These are phyloP conservation scores for Heteromormyrus szaboi DNA, from an alignment of 2,797 vertebrate genomes.

Conservation along the genomic window DNA sequence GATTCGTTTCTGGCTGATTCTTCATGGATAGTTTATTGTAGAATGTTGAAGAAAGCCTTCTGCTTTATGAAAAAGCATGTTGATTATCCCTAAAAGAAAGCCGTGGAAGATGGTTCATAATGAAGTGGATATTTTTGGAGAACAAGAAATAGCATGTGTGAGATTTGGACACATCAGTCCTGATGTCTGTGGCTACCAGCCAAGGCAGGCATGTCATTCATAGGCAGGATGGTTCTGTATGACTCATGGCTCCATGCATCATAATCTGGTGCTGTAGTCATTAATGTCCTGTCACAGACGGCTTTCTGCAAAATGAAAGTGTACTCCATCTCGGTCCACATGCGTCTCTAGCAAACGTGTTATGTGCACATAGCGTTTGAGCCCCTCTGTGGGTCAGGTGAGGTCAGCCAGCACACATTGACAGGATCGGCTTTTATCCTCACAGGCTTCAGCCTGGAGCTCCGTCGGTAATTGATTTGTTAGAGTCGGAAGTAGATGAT, in stretches of 20 bases:
- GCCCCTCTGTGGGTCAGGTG: background rate
- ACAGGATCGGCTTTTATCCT: background rate
- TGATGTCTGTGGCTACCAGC: background rate
- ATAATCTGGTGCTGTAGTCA: constrained; percentile 9
- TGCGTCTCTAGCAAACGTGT: background rate
- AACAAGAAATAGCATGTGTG: background rate
- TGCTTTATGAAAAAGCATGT: background rate
- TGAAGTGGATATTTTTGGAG: background rate
- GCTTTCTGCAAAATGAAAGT: constrained; percentile 12
- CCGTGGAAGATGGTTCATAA: background rate
- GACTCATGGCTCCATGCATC: background rate
- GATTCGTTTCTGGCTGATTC: background rate
- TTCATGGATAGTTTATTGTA: background rate
- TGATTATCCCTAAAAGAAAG: background rate
- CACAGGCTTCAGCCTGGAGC: background rate
- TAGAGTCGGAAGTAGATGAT: background rate
- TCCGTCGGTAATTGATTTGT: background rate
- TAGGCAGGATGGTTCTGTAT: background rate
- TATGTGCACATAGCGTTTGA: background rate
- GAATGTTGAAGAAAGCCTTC: background rate
- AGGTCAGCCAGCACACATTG: background rate
- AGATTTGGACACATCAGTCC: constrained; percentile 2
- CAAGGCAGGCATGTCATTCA: constrained; percentile 4
- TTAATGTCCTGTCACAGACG: background rate
- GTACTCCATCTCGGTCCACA: background rate